Evolutionary conservation across 2,888 invertebrate species (phyloP), one percentile per base, ranked within the genome.

Genomic region (Allophyes oxyacanthae): DNA sequence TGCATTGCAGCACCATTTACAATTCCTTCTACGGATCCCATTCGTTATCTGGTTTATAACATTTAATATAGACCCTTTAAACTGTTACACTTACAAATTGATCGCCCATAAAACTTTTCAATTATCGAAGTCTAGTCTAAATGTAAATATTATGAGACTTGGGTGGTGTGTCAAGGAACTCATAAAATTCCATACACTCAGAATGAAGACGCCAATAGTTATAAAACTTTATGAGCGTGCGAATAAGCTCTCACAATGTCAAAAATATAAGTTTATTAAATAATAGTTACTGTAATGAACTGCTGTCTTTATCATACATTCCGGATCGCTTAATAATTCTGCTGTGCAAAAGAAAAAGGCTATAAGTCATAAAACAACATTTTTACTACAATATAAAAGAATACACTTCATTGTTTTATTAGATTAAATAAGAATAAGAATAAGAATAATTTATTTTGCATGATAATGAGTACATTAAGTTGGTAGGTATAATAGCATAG

Each of bases 101-200:
- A 28, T 44, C 7, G 34, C n/a, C 13, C 13, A 49, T 70, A 70
- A 70, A 66, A 48, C 33, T 26, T 51, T 45, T 64, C 51, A 64
- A 52, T 38, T 49, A 45, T 49, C 30, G 33, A 36, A 41, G 48
- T 48, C 40, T 33, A 45, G 37, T 26, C 8, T 26, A 1, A 41
- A 64, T 46, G 32, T 52, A 60, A 42, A 51, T 56, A 56, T 60
- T 65, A 36, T 40, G 46, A 37, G 28, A 40, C 58, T 43, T 54
- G 69, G 71, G 34, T 51, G 41, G 51, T 49, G 40, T 38, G 65
- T 43, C 42, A 53, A 30, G 30, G 42, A 64, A 58, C 71, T 6
- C 42, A 42, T 64, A 52, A 57, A 66, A 2, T 32, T 32, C 28
- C 20, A 13, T 7, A 34, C 38, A 33, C 14, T 46, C 9, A 43